phyloP scores from a whole-genome alignment of 2,797 vertebrate genomes.

The Diglossa cyanea region DNA sequence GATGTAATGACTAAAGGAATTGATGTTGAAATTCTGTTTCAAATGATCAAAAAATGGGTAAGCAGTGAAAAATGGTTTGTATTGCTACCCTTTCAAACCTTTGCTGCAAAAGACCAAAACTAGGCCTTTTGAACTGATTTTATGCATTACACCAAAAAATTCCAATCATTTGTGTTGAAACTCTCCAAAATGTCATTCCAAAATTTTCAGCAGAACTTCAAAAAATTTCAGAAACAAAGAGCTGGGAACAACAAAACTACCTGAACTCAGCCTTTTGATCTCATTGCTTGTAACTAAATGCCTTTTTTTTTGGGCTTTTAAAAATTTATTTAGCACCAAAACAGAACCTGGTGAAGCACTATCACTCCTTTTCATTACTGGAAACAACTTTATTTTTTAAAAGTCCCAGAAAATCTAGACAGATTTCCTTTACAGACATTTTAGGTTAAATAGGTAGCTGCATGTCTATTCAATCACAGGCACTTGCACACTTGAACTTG shows the following conservation, averaged over 20 bases:
- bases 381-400: neutral
- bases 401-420: neutral
- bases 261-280: neutral
- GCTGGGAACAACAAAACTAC: neutral
- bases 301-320: neutral
- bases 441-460: neutral
- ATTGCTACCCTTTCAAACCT: neutral
- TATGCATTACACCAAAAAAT: neutral
- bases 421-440: neutral
- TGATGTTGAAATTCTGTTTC: neutral
- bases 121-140: neutral
- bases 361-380: neutral
- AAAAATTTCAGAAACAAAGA: neutral
- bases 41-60: neutral
- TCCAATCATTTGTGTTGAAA: neutral
- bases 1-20: neutral
- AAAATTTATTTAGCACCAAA: neutral
- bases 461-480: neutral
- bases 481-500: neutral
- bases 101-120: neutral
- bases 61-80: neutral
- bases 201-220: neutral
- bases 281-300: neutral
- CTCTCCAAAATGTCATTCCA: neutral
- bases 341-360: neutral